These are phyloP conservation scores for Drosophila ogumai DNA, from an alignment of 1,140 invertebrate genomes.

Conservation along the genomic window DNA sequence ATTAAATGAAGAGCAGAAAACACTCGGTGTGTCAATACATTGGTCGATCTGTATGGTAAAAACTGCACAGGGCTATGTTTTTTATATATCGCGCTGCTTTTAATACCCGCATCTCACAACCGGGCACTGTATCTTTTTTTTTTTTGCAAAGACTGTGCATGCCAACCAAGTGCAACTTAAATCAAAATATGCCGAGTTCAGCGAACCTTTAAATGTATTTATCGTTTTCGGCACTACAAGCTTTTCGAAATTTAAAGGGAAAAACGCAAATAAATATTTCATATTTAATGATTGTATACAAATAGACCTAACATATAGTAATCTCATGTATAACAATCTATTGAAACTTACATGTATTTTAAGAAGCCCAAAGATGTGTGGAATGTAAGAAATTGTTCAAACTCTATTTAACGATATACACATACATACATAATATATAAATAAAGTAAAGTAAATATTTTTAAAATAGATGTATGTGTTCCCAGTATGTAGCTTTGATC, in stretches of 20 bases:
- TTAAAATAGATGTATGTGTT: conserved; percentile 3
- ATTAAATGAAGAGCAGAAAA: background rate
- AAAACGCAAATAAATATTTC: background rate
- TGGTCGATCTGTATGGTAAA: background rate
- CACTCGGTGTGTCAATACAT: too few species aligned
- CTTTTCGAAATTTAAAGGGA: background rate
- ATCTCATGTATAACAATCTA: conserved; percentile 4
- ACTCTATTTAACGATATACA: background rate
- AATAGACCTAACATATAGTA: background rate
- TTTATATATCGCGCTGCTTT: background rate
- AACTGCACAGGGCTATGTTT: background rate
- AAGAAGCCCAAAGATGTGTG: conserved; percentile 4
- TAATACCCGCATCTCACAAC: background rate
- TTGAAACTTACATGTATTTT: background rate
- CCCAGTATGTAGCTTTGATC: conserved; percentile 2
- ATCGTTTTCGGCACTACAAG: background rate
- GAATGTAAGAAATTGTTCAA: conserved; percentile 6
- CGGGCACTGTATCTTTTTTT: background rate
- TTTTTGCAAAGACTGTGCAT: conserved; percentile 7
- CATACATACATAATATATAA: conserved; percentile 1
- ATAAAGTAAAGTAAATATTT: conserved; percentile 41
- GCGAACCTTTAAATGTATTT: conserved; percentile 9
- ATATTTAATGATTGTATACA: conserved; percentile 23
- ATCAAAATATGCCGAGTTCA: conserved; percentile 24
- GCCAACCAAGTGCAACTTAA: conserved; percentile 13